Evolutionary conservation across 2,888 invertebrate species (phyloP).

Genomic region (Drosophila anomalata): DNA sequence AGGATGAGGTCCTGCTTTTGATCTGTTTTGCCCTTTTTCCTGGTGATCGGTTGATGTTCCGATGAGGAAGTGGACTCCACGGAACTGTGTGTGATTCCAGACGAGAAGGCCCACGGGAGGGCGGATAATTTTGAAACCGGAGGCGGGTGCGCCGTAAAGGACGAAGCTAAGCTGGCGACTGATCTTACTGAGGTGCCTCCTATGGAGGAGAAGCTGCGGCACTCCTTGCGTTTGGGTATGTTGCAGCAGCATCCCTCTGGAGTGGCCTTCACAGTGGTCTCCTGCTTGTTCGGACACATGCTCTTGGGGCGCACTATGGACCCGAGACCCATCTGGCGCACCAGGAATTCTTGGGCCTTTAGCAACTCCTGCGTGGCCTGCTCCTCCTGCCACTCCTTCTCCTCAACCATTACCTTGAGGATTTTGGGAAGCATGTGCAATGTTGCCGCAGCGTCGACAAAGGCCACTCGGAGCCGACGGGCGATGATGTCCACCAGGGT

Average conservation of each 20-base stretch:
- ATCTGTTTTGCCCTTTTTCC: not conserved
- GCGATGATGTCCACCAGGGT: constrained; percentile 98
- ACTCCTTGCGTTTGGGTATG: constrained; percentile 13
- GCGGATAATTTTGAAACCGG: too few relatives aligned
- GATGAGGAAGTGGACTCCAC: not conserved
- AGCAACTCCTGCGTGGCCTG: constrained; percentile 91
- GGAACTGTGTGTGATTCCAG: constrained; percentile 11
- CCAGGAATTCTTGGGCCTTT: constrained; percentile 92
- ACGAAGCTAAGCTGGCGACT: too few relatives aligned
- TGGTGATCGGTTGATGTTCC: not conserved
- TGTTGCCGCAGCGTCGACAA: constrained; percentile 98
- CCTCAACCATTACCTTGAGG: constrained; percentile 97
- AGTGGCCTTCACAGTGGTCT: constrained; percentile 12
- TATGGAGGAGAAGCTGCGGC: constrained; percentile 12
- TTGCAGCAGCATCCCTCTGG: not conserved
- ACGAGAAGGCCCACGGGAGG: not conserved
- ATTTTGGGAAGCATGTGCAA: constrained; percentile 96
- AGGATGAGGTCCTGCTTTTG: constrained; percentile 2
- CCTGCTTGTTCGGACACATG: not conserved
- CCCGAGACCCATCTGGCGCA: constrained; percentile 95
- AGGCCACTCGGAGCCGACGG: constrained; percentile 95
- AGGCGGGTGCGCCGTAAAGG: too few relatives aligned
- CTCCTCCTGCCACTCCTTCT: constrained; percentile 93
- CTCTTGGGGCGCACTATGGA: constrained; percentile 19
- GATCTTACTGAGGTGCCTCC: not conserved